phyloP scores from a whole-genome alignment of 1,140 invertebrate species.

The Caenorhabditis inopinata region DNA sequence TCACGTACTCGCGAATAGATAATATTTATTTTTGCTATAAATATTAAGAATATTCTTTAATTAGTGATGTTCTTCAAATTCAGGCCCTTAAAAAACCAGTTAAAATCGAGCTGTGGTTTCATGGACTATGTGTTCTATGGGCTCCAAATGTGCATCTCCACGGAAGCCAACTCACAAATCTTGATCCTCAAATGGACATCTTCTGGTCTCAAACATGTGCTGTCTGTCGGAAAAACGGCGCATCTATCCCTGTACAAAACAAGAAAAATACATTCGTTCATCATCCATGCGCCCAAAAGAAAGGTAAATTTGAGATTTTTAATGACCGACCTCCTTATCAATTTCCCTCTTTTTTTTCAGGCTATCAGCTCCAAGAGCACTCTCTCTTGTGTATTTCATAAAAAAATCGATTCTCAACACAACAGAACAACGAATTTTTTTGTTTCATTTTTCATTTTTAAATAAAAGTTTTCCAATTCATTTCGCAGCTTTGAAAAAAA shows the following conservation, averaged over 20 bases:
- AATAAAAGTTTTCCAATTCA: not conserved
- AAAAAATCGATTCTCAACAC: slow-evolving; percentile 13
- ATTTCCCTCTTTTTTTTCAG: slow-evolving; percentile 10
- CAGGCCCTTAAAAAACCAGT: not conserved
- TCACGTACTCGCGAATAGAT: too few relatives aligned
- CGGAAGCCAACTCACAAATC: slow-evolving; percentile 1
- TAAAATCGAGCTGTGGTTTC: slow-evolving; percentile 6
- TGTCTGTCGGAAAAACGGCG: not conserved
- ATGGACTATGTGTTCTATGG: not conserved
- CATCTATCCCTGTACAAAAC: not conserved
- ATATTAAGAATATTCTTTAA: too few relatives aligned
- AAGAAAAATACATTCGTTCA: not conserved
- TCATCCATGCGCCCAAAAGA: not conserved
- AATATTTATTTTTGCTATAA: too few relatives aligned
- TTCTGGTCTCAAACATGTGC: not conserved
- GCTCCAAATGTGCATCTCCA: slow-evolving; percentile 17
- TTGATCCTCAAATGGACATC: not conserved
- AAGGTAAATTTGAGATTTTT: not conserved
- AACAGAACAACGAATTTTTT: not conserved
- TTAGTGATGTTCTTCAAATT: not conserved
- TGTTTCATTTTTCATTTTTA: not conserved
- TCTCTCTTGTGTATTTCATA: not conserved
- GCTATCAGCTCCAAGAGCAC: slow-evolving; percentile 19
- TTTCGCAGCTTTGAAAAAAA: too few relatives aligned
- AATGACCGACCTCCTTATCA: not conserved